phyloP scores from a whole-genome alignment of 2,888 invertebrate genomes.

The Gerris lacustris region DNA sequence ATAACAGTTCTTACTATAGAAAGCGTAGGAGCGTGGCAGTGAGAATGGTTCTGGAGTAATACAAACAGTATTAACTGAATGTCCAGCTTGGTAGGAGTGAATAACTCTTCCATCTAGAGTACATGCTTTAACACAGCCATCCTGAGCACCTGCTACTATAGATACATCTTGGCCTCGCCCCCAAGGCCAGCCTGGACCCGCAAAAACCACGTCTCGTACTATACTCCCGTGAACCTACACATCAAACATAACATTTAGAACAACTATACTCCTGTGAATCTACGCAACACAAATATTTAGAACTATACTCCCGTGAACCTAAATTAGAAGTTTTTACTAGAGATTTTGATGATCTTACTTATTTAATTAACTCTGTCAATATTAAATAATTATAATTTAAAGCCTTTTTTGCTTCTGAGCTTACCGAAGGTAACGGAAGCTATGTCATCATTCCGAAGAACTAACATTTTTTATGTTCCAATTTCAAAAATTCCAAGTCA shows the following conservation, averaged over 20 bases:
- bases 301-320: too few species aligned
- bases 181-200: conserved; percentile 41
- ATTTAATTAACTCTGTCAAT: too few species aligned
- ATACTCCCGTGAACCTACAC: conserved; percentile 38
- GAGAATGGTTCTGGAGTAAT: conserved; percentile 39
- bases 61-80: conserved; percentile 38
- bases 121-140: conserved; percentile 39
- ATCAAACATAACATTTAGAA: background rate
- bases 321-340: too few species aligned
- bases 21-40: conserved; percentile 36
- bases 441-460: too few species aligned
- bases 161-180: conserved; percentile 36
- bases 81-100: conserved; percentile 38
- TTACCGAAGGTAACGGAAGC: too few species aligned
- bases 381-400: too few species aligned
- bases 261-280: too few species aligned
- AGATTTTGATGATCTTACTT: too few species aligned
- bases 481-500: too few species aligned
- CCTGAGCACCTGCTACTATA: conserved; percentile 37
- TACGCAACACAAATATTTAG: too few species aligned
- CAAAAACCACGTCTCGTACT: conserved; percentile 40
- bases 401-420: too few species aligned
- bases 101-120: conserved; percentile 39
- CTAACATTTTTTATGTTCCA: too few species aligned
- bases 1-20: conserved; percentile 36